A percentile compares a stretch with the other conserved stretches of the same genome.
These are phyloP conservation scores for Ephydatia muelleri DNA, from an alignment of 37 sponge, comb jelly and placozoan species.

Conservation along the genomic window DNA sequence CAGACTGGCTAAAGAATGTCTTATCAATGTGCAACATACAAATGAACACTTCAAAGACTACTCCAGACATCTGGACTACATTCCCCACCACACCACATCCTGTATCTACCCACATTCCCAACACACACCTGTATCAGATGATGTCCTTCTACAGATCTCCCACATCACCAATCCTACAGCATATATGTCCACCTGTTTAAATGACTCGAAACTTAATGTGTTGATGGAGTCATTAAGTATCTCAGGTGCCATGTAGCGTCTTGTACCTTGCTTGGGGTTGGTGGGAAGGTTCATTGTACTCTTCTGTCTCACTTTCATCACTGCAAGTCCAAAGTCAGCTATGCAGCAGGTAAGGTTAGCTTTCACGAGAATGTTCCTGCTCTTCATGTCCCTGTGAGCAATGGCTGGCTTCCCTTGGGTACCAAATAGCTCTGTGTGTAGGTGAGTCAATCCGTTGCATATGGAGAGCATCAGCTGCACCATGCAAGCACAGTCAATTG, in stretches of 20 bases:
- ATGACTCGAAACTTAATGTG: slow-evolving; percentile 63
- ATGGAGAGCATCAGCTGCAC: slow-evolving; percentile 55
- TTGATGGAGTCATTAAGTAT: slow-evolving; percentile 78
- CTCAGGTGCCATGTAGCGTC: slow-evolving; percentile 94
- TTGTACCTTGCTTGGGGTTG: slow-evolving; percentile 64
- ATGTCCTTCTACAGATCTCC: no score
- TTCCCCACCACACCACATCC: no score
- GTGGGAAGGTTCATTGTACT: slow-evolving; percentile 5
- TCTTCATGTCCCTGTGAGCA: no score
- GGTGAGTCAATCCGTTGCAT: slow-evolving; percentile 78
- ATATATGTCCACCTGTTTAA: slow-evolving; percentile 81
- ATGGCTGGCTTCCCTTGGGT: slow-evolving; percentile 57
- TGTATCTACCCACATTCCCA: slow-evolving; percentile 78
- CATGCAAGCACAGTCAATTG: slow-evolving; percentile 24
- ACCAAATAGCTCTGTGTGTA: no score
- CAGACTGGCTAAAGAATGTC: no score
- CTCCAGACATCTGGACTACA: no score
- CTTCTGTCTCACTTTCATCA: no score
- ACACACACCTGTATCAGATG: no score
- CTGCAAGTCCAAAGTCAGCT: slow-evolving; percentile 87
- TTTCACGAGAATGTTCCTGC: slow-evolving; percentile 91
- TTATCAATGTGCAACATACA: no score
- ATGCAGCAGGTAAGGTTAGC: slow-evolving; percentile 70
- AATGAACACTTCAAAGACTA: no score
- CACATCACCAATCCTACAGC: slow-evolving; percentile 81